Conservation (phyloP, 2,113 vertebrate species). For the Nyctereutes procyonoides region DNA sequence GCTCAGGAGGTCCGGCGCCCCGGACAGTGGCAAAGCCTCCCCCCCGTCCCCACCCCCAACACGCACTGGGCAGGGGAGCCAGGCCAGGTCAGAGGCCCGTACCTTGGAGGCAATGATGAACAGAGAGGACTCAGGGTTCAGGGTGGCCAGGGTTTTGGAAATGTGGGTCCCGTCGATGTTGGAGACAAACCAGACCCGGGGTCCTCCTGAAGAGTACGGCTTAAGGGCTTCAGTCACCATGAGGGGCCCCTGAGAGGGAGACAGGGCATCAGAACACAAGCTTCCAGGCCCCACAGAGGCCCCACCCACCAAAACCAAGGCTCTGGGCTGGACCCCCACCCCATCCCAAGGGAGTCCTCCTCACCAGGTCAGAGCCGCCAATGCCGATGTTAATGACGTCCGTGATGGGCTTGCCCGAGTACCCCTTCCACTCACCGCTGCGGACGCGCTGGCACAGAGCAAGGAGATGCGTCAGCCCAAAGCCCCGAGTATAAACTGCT, state of each 20-base stretch:
- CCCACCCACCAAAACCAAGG: background rate
- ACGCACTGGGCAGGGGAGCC: background rate
- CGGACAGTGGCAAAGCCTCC: background rate
- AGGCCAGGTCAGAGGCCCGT: background rate
- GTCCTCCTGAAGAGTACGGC: constrained; percentile 93
- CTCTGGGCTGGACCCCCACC: background rate
- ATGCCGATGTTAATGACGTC: constrained; percentile 97
- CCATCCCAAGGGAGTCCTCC: constrained; percentile 41
- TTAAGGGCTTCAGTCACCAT: constrained; percentile 99
- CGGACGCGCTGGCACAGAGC: constrained; percentile 90
- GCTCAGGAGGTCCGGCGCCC: background rate
- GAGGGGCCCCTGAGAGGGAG: constrained; percentile 91
- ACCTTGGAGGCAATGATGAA: constrained; percentile 99
- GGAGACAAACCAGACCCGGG: constrained; percentile 97
- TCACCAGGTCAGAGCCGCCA: constrained; percentile 97
- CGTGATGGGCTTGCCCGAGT: constrained; percentile 94
- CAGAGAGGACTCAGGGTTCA: constrained; percentile 93
- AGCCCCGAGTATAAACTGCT: background rate
- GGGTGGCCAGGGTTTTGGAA: constrained; percentile 94
- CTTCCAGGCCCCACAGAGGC: background rate
- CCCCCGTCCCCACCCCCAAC: rapidly evolving
- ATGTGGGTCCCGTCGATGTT: constrained; percentile 99
- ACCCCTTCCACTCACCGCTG: constrained; percentile 97
- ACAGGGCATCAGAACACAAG: background rate
- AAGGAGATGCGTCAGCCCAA: background rate